Evolutionary conservation across 2,113 vertebrate species (phyloP), one percentile per base, ranked within the genome.

Genomic region (Chionomys nivalis): DNA sequence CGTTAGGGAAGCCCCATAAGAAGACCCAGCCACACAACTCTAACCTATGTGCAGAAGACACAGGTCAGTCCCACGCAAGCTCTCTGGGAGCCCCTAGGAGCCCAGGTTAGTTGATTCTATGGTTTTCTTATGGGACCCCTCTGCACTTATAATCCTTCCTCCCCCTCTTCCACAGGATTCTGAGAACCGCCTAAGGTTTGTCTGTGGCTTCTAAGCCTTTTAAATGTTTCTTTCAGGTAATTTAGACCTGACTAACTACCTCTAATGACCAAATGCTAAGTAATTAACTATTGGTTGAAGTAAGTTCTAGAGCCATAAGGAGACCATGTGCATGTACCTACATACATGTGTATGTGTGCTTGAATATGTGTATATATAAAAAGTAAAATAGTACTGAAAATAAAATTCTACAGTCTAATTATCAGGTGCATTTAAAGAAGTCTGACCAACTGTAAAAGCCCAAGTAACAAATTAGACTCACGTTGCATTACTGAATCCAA

Each of bases 401-500:
- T 24, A 93, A 87, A 96, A 94, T 78, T 73, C 10, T 61, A 63
- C 26, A 52, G 19, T 58, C 11, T 79, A 58, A 9, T 82, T 81
- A 63, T 87, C 81, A 70, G 76, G 61, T 65, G 26, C 47, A 21
- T 86, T 66, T 85, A 77, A 89, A 86, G 36, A 95, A 52, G 26
- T 36, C 3, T 65, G 28, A 90, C 16, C 63, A n/a, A 89, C 66
- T 78, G 36, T 52, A 89, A 95, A 97, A 95, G 24, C 16, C 3
- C 76, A 93, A 89, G 24, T 49, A 17, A 96, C 24, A 99, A 96
- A 77, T 86, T 28, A 92, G 49, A 99, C 99, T 99, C 98, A 99
- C 99, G 99, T 99, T 92, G 99, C 99, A 97, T 99, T 99, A 98
- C 99, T 99, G 98, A 99, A 99, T 96, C 99, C 99, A 92, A 99